A percentile compares a stretch with the other conserved stretches of the same genome.
phyloP scores from a whole-genome alignment of 2,113 vertebrate genomes.

The Oplegnathus fasciatus region DNA sequence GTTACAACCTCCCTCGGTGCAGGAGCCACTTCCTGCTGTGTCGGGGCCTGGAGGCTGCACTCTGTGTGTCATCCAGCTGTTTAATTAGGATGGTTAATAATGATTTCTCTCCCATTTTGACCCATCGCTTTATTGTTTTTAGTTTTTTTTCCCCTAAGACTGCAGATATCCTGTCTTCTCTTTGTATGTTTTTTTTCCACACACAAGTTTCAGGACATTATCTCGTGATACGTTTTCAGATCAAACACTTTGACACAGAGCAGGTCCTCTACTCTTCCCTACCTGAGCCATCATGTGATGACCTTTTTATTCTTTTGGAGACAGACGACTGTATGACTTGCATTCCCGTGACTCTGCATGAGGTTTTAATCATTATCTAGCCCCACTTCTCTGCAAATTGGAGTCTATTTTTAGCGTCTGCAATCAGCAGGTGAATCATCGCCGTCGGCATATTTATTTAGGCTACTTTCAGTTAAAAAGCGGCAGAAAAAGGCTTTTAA shows the following conservation, averaged over 20 bases:
- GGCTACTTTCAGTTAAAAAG: constrained; percentile 35
- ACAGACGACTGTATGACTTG: constrained; percentile 23
- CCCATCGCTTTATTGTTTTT: not conserved
- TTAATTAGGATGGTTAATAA: constrained; percentile 41
- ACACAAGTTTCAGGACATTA: constrained; percentile 18
- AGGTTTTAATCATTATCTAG: constrained; percentile 60
- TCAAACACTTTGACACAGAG: too few relatives aligned
- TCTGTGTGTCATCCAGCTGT: constrained; percentile 45
- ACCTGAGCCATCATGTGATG: constrained; percentile 12
- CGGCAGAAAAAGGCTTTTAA: constrained; percentile 36
- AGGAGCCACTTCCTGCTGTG: constrained; percentile 27
- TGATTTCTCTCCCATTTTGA: constrained; percentile 13
- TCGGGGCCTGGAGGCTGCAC: constrained; percentile 27
- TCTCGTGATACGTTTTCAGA: not conserved
- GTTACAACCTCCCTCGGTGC: not conserved
- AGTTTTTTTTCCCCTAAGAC: not conserved
- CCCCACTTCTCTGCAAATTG: constrained; percentile 57
- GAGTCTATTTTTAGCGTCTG: constrained; percentile 65
- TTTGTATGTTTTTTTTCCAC: constrained; percentile 1
- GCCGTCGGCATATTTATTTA: constrained; percentile 63
- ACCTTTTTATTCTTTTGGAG: constrained; percentile 28
- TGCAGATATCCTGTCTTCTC: constrained; percentile 9
- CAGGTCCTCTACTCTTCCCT: too few relatives aligned
- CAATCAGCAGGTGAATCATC: constrained; percentile 61
- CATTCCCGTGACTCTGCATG: constrained; percentile 43